Evolutionary conservation across 1,140 invertebrate species (phyloP).

Genomic region (Drosophila erecta): DNA sequence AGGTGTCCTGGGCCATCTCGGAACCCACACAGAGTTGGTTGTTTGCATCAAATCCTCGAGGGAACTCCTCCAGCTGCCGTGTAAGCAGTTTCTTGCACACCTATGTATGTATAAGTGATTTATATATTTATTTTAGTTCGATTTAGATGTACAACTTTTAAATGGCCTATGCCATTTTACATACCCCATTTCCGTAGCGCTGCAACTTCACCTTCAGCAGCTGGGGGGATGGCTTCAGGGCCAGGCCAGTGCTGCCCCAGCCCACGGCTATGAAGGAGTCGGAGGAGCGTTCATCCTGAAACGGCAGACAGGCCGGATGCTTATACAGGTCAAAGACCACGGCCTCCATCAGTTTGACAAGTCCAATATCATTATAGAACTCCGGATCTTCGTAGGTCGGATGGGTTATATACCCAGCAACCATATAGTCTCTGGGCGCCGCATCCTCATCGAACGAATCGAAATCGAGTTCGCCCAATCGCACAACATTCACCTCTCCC

Average conservation of each 20-base stretch:
- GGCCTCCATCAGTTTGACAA: slow-evolving; percentile 54
- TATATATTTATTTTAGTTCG: neutral
- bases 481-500: slow-evolving; percentile 68
- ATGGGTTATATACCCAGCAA: slow-evolving; percentile 50
- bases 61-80: slow-evolving; percentile 69
- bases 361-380: slow-evolving; percentile 74
- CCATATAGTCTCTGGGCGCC: slow-evolving; percentile 58
- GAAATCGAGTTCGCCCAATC: slow-evolving; percentile 74
- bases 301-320: slow-evolving; percentile 77
- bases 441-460: slow-evolving; percentile 59
- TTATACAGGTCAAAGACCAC: slow-evolving; percentile 68
- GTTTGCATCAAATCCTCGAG: slow-evolving; percentile 84
- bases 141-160: too few relatives aligned
- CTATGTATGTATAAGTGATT: neutral
- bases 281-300: slow-evolving; percentile 30
- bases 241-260: slow-evolving; percentile 62
- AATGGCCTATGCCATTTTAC: neutral
- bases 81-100: slow-evolving; percentile 71
- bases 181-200: slow-evolving; percentile 50
- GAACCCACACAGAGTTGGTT: slow-evolving; percentile 89
- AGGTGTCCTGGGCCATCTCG: slow-evolving; percentile 85
- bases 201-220: slow-evolving; percentile 86
- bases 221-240: slow-evolving; percentile 55
- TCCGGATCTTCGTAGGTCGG: slow-evolving; percentile 51
- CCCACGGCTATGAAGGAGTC: slow-evolving; percentile 65